Base-by-base conservation (phyloP, 2,797 vertebrate species). In the Pseudochirops cupreus region DNA sequence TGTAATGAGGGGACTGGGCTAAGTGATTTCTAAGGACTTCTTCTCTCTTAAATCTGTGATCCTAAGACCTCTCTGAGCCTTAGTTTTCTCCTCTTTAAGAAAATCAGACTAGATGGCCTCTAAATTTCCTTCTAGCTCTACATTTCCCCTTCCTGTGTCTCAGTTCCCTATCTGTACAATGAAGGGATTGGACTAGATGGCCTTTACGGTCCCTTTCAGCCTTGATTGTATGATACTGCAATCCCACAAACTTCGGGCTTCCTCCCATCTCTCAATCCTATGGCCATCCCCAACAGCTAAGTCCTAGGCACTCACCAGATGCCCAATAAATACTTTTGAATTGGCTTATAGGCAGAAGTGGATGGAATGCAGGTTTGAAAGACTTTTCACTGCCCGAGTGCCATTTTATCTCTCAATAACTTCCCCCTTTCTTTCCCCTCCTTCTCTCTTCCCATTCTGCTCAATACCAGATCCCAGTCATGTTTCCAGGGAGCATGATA, bases 361-460 rank as follows among this genome's bases (percentile, higher is more conserved):
- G 54, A 50, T 67, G 56, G 90, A 89, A 87, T 33, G 26, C 33
- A 93, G 67, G 92, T 52, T 59, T 39, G 31, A 31, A 91, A 92
- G 87, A 53, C 59, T 91, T 46, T 87, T 18, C 53, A 39, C 50
- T 91, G 91, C 91, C 57, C 92, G 82, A 91, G 95, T 91, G 92
- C 29, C 57, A 57, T 16, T 53, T 33, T 87, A 11, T 13, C 5
- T 55, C 74, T 46, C 39, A 53, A 33, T 95, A 50, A 3, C 57
- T 95, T 95, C 82, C 24, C 91, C 74, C 55, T 46, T 58, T 67
- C 33, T 93, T 9, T 74, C 89, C 53, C 52, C n/a, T 93, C 59
- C 56, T 11, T 93, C n/a, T 16, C 33, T 9, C 53, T 89, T 31
- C 4, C 16, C 26, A 14, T 33, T 59, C 53, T 2, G 18, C 24